Evolutionary conservation across 2,797 vertebrate genomes (phyloP).

Genomic region (Selene dorsalis): DNA sequence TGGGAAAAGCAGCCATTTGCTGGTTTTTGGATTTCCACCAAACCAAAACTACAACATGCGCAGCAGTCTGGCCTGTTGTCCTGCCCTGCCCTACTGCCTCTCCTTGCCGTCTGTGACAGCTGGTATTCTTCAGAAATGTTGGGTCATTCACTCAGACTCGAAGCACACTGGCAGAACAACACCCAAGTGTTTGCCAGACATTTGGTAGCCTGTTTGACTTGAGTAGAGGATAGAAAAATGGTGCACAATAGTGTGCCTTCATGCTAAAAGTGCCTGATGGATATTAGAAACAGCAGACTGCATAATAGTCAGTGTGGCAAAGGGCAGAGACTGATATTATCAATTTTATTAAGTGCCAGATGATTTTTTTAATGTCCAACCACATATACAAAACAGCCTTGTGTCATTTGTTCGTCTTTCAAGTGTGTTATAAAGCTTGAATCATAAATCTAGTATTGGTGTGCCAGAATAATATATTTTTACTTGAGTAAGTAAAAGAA

Average conservation of each 20-base stretch:
- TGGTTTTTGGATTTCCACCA: slow-evolving; percentile 69
- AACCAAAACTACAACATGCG: slow-evolving; percentile 42
- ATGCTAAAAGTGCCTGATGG: slow-evolving; percentile 3
- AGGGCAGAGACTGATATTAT: not conserved
- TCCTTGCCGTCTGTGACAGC: slow-evolving; percentile 50
- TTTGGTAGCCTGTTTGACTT: slow-evolving; percentile 33
- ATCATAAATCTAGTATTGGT: no score
- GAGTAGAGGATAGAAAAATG: not conserved
- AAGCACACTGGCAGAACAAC: slow-evolving; percentile 23
- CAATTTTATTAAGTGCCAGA: not conserved
- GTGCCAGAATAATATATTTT: not conserved
- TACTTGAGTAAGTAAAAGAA: not conserved
- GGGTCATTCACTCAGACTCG: slow-evolving; percentile 8
- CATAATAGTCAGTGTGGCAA: not conserved
- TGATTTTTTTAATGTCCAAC: not conserved
- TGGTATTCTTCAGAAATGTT: slow-evolving; percentile 48
- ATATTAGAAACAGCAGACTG: not conserved
- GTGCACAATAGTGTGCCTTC: slow-evolving; percentile 24
- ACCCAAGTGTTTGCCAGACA: slow-evolving; percentile 31
- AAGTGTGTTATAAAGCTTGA: not conserved
- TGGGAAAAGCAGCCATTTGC: slow-evolving; percentile 42
- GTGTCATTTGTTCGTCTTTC: not conserved
- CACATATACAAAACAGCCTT: not conserved
- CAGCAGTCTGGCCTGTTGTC: slow-evolving; percentile 20
- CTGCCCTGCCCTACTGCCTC: slow-evolving; percentile 33